phyloP scores from a whole-genome alignment of 2,113 vertebrate genomes.

The Riparia riparia region DNA sequence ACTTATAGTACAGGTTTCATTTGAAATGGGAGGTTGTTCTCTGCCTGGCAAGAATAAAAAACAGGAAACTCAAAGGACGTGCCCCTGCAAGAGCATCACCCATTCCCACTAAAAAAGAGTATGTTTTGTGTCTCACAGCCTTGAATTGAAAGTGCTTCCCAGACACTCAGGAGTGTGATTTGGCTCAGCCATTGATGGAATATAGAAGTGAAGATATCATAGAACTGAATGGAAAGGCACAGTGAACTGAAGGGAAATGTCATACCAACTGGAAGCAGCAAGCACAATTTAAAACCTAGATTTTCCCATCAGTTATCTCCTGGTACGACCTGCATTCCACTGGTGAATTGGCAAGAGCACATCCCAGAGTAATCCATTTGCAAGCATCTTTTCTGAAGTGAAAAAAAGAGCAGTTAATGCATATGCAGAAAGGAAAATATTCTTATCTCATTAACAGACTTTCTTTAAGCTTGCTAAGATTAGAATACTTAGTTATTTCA shows the following conservation, averaged over 20 bases:
- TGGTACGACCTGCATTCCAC: not conserved
- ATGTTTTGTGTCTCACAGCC: not conserved
- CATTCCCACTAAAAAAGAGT: not conserved
- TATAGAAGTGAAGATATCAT: not conserved
- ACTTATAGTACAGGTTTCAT: not conserved
- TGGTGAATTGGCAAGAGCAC: not conserved
- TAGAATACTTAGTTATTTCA: slow-evolving; percentile 73
- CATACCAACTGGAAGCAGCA: not conserved
- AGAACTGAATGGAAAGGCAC: not conserved
- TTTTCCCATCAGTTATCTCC: not conserved
- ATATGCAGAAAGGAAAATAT: slow-evolving; percentile 70
- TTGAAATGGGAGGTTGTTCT: not conserved
- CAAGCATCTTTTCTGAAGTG: slow-evolving; percentile 40
- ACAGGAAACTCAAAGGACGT: not conserved
- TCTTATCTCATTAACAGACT: slow-evolving; percentile 70
- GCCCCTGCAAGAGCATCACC: not conserved
- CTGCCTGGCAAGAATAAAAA: not conserved
- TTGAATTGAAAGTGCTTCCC: not conserved
- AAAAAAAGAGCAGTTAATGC: slow-evolving; percentile 54
- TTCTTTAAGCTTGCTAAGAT: slow-evolving; percentile 72
- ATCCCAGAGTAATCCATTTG: slow-evolving; percentile 19
- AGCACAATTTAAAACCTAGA: not conserved
- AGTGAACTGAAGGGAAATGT: not conserved
- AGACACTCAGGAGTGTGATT: not conserved
- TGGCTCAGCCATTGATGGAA: not conserved